Base-by-base conservation (phyloP, 1,140 invertebrate species). In the Drosophila kohkoa region DNA sequence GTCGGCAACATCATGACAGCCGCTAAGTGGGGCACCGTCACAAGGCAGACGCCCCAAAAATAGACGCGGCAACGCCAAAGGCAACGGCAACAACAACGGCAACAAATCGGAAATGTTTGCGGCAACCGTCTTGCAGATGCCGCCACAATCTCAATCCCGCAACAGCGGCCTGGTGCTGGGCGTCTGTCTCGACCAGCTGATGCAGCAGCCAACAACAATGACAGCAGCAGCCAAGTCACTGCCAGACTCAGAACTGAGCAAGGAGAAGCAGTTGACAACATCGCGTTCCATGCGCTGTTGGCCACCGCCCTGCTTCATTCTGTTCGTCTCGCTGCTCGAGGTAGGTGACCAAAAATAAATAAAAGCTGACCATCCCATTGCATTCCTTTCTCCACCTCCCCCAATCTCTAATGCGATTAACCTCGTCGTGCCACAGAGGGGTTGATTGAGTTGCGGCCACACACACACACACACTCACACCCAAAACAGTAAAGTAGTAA, bases 291-390 rank as follows among this genome's bases (percentile, higher is more conserved):
- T 97, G 93, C 96, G 95, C 51, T 98, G 97, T 92, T 96, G 96
- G 81, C 97, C 97, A 49, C 97, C 97, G 15, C 97, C 97, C 15
- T 93, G 98, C 45, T 98, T 98, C 93, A 97, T 98, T 82, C 94
- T 97, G 48, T 93, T 96, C 81, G 96, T 98, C 90, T 98, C 97
- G 38, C 93, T 98, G 54, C 94, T 97, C 72, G 97, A 98, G 95
- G 97, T 98, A 91, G 95, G 94, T 94, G 32, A 60, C 30, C 52
- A 49, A 32, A 25, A 45, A 49, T 65, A 45, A 57, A 57, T 41
- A 35, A 15, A 48, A 20, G 45, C 59, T 94, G 35, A 51, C 57
- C 13, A n/a, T 16, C 20, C 35, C 30, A 35, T 15, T 7, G 49
- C 58, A 38, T 38, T 5, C 11, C 46, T 49, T 54, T n/a, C 48